A percentile compares a stretch with the other conserved stretches of the same genome.
phyloP scores from a whole-genome alignment of 2,113 vertebrate genomes.

The Sus scrofa region DNA sequence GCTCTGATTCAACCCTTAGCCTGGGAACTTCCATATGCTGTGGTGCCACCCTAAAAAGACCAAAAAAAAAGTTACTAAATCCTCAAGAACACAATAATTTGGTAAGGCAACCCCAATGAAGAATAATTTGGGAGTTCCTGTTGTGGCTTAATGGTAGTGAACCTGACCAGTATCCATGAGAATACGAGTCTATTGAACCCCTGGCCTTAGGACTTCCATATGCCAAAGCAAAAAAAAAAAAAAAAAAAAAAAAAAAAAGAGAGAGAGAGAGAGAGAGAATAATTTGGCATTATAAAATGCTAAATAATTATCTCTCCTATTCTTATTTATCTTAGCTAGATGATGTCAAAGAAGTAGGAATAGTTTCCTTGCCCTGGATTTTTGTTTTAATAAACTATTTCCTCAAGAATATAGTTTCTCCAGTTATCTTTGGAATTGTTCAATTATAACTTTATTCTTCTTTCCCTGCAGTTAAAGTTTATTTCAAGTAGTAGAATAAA shows the following conservation, averaged over 20 bases:
- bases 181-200: no score
- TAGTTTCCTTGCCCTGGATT: background rate
- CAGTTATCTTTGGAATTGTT: conserved; percentile 8
- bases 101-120: conserved; percentile 2
- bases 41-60: no score
- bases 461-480: conserved; percentile 21
- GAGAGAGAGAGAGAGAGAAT: no score
- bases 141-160: no score
- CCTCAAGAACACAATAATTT: background rate
- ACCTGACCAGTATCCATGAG: no score
- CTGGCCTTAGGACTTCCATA: no score
- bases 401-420: background rate
- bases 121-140: no score
- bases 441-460: background rate
- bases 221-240: no score
- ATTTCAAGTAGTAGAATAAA: background rate
- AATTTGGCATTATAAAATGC: conserved; percentile 18
- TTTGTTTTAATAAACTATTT: conserved; percentile 42
- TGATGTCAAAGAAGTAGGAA: background rate
- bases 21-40: no score
- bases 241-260: no score
- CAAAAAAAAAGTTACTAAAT: no score
- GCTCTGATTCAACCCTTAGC: no score
- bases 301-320: conserved; percentile 2
- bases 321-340: conserved; percentile 50